Conservation (phyloP, 1,140 invertebrate species). For the Camponotus vicinus region DNA sequence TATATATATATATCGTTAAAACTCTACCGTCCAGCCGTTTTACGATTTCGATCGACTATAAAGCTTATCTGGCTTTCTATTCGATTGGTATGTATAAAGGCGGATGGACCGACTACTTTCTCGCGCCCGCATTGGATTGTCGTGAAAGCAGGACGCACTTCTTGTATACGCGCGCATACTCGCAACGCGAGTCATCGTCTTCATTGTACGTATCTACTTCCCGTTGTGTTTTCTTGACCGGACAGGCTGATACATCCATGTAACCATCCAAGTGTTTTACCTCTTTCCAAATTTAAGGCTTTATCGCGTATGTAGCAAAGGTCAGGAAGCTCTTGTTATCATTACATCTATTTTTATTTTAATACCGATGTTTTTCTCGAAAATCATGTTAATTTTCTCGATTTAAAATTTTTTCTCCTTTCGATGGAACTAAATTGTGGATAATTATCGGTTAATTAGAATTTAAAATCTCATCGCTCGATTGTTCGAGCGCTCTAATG, state of each 20-base stretch:
- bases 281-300: conserved; percentile 23
- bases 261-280: neutral
- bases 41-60: conserved; percentile 83
- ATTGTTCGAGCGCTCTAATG: neutral
- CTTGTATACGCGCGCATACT: conserved; percentile 67
- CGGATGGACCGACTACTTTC: conserved; percentile 82
- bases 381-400: neutral
- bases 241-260: neutral
- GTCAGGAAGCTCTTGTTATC: neutral
- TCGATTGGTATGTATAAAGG: conserved; percentile 81
- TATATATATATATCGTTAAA: conserved; percentile 70
- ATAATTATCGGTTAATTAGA: neutral
- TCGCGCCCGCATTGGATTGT: conserved; percentile 81
- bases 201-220: conserved; percentile 66
- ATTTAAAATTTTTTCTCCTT: neutral
- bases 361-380: neutral
- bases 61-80: conserved; percentile 82
- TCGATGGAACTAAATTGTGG: neutral
- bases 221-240: conserved; percentile 67
- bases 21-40: conserved; percentile 68
- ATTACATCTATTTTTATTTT: neutral
- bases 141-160: conserved; percentile 83
- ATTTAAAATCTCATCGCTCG: neutral
- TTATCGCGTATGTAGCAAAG: neutral
- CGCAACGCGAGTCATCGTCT: conserved; percentile 54